phyloP scores from a whole-genome alignment of 64 coral and sea anemone genomes.

The Acropora tenuis region DNA sequence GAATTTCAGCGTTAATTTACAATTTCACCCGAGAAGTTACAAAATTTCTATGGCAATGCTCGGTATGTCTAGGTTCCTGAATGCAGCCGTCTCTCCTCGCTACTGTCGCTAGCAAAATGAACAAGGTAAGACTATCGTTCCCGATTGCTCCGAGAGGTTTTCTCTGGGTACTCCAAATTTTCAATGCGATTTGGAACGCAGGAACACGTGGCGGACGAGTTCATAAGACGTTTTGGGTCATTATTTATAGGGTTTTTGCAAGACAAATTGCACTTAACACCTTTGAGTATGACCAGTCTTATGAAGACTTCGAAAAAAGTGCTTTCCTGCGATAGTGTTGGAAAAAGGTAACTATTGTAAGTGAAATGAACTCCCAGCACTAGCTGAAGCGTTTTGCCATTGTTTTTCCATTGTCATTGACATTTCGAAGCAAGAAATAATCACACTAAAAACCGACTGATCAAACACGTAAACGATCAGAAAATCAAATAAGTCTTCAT shows the following conservation, averaged over 20 bases:
- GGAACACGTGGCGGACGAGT: neutral
- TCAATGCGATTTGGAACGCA: neutral
- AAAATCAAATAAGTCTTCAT: neutral
- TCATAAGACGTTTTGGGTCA: neutral
- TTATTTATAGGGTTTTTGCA: slow-evolving; percentile 1
- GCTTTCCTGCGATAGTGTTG: neutral
- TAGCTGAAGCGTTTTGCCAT: neutral
- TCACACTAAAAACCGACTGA: neutral
- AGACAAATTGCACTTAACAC: neutral
- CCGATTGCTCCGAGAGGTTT: neutral
- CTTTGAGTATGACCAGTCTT: neutral
- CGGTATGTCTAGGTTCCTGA: too few species aligned
- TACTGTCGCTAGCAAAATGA: neutral
- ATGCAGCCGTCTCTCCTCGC: too few species aligned
- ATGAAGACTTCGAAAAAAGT: neutral
- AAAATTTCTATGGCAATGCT: neutral
- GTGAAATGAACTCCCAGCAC: neutral
- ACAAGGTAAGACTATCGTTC: neutral
- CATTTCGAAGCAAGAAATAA: slow-evolving; percentile 10
- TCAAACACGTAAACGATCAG: neutral
- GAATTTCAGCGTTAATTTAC: neutral
- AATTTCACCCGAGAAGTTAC: neutral
- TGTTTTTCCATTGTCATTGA: neutral
- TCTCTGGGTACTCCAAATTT: neutral
- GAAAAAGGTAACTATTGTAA: neutral